Evolutionary conservation across 2,888 invertebrate genomes (phyloP).

Genomic region (Tricholauxania praeusta): DNA sequence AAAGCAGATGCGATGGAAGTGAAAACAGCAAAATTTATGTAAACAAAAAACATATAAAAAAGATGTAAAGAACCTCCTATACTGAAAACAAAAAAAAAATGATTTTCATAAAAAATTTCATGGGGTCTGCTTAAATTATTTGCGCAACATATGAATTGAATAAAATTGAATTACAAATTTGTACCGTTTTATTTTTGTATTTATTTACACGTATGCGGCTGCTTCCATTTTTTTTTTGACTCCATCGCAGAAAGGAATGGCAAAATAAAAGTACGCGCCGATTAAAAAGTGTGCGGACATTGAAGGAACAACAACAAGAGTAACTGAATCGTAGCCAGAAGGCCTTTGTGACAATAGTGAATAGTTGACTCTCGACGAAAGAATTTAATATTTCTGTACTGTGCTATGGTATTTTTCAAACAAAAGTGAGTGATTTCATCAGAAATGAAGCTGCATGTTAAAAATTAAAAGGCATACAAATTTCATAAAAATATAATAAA

Average conservation of each 20-base stretch:
- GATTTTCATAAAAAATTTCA: no score
- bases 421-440: neutral
- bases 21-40: no score
- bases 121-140: neutral
- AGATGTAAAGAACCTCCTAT: no score
- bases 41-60: no score
- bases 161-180: constrained; percentile 21
- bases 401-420: neutral
- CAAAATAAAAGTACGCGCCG: neutral
- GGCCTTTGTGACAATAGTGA: neutral
- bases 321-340: no score
- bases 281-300: neutral
- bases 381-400: neutral
- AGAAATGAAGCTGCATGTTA: neutral
- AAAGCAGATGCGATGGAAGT: no score
- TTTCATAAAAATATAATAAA: neutral
- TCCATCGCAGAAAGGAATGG: neutral
- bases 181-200: constrained; percentile 1
- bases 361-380: neutral
- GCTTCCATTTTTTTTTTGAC: neutral
- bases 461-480: constrained; percentile 8
- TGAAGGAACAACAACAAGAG: neutral
- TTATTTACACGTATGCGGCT: no score
- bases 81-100: no score
- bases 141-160: constrained; percentile 15